These are phyloP conservation scores for Apaloderma vittatum DNA, from an alignment of 2,113 vertebrate genomes.

Conservation along the genomic window DNA sequence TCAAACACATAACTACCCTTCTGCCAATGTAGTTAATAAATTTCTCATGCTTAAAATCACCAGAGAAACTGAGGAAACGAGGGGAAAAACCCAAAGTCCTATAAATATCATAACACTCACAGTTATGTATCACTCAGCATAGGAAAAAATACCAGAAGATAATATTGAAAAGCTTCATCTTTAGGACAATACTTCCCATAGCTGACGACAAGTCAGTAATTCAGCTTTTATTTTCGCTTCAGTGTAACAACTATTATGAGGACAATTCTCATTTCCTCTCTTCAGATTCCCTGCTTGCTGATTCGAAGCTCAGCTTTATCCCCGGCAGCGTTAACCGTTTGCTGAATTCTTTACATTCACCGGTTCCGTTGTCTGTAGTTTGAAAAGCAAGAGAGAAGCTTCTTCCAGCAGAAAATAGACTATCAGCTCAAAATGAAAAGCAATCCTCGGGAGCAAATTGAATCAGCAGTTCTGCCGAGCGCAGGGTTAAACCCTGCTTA, in stretches of 20 bases:
- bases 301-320: not conserved
- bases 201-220: not conserved
- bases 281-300: not conserved
- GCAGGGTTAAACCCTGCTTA: constrained; percentile 46
- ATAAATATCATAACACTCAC: not conserved
- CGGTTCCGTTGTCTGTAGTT: not conserved
- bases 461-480: not conserved
- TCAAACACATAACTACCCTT: not conserved
- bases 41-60: not conserved
- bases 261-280: not conserved
- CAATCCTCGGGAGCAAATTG: not conserved
- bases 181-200: not conserved
- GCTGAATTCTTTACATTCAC: not conserved
- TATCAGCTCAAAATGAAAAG: not conserved
- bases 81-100: not conserved
- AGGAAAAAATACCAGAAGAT: not conserved
- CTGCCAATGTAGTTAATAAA: not conserved
- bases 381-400: not conserved
- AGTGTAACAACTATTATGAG: not conserved
- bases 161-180: not conserved
- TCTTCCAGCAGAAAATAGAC: not conserved
- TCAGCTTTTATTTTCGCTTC: not conserved
- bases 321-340: not conserved
- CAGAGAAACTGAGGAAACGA: not conserved
- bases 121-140: not conserved